Evolutionary conservation across 2,113 vertebrate genomes (phyloP), one percentile per base, ranked within the genome.

Genomic region (Saccopteryx leptura): DNA sequence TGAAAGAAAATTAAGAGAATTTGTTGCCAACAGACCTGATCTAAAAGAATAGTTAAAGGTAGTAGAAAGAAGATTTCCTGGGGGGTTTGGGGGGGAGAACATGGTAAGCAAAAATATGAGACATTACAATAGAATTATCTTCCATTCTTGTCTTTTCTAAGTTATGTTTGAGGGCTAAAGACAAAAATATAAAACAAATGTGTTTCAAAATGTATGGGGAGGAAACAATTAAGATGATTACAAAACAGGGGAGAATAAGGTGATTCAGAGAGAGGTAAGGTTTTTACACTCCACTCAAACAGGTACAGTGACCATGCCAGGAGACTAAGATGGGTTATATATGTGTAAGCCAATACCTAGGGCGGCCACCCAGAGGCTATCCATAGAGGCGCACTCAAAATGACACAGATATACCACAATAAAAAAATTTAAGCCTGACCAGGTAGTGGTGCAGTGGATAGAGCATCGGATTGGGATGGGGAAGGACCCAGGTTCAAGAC

Each of bases 341-440:
- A 7, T 8, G 4, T 5, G 14, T 2, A 19, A 24, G 9, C 21
- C 21, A 1, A 10, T 1, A 14, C n/a, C n/a, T 0, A 0, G 61
- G 48, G 50, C 15, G 18, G 15, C 72, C 39, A 2, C 33, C 19
- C 9, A 52, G 8, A 63, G 60, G 60, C 48, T 9, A 9, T 0
- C 6, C 54, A 28, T 6, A 14, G 10, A 33, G 46, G 50, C 6
- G 11, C 46, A 3, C 23, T 17, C 4, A 15, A 9, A 75, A 9
- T 21, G 9, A 18, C 0, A 7, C 0, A 1, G 66, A 9, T 13
- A 4, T 7, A 60, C 65, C 21, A 26, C 14, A 18, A 39, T 13
- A 39, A 7, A 31, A 56, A 19, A 58, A 39, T 39, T 39, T 39
- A 39, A 39, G 39, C 39, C 39, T 39, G 39, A 39, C 39, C 39